Evolutionary conservation across 2,797 vertebrate genomes (phyloP).

Genomic region (Pogonophryne albipinna): DNA sequence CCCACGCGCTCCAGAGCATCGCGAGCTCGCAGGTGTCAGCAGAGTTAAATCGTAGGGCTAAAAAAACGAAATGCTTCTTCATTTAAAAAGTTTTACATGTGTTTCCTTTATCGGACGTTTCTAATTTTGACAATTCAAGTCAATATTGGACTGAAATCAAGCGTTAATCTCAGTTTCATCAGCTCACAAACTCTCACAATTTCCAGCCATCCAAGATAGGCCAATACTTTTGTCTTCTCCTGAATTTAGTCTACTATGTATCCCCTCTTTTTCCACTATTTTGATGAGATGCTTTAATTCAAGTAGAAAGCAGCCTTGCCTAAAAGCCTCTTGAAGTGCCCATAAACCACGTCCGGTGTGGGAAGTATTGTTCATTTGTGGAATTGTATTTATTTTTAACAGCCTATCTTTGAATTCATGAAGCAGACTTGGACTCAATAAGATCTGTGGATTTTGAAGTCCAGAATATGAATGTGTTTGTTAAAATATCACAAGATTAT

Average conservation of each 20-base stretch:
- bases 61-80: not conserved
- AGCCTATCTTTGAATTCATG: not conserved
- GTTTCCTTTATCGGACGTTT: constrained; percentile 36
- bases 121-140: not conserved
- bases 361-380: not conserved
- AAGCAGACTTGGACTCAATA: not conserved
- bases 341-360: not conserved
- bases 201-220: not conserved
- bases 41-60: constrained; percentile 27
- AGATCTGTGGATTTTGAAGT: not conserved
- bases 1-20: constrained; percentile 71
- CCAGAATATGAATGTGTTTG: not conserved
- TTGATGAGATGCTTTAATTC: not conserved
- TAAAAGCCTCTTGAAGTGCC: not conserved
- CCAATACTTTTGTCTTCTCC: not conserved
- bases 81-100: constrained; percentile 1
- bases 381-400: not conserved
- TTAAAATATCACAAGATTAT: not conserved
- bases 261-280: not conserved
- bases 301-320: not conserved
- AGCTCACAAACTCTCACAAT: not conserved
- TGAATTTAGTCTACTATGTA: not conserved
- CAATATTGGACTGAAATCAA: not conserved
- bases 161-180: not conserved
- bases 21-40: constrained; percentile 62